Conservation (phyloP, 2,113 vertebrate genomes). For the Urocitellus parryii region DNA sequence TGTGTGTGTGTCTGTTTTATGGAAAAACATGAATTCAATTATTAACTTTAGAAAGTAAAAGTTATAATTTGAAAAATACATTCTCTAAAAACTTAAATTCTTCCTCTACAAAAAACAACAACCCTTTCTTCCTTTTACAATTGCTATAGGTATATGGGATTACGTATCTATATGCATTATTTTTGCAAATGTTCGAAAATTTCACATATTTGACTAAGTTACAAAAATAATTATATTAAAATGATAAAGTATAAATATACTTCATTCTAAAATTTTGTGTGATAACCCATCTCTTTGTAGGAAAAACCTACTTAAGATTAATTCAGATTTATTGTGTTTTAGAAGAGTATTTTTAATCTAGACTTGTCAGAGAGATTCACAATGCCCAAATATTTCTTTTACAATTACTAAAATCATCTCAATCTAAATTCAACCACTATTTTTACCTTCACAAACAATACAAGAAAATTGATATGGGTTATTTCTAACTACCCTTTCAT, state of each 20-base stretch:
- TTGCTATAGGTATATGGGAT: neutral
- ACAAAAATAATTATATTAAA: neutral
- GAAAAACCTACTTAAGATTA: neutral
- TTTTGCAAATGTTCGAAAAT: neutral
- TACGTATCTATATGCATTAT: neutral
- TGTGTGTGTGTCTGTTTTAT: neutral
- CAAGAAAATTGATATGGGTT: neutral
- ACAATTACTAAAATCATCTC: neutral
- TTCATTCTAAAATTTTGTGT: neutral
- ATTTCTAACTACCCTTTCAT: neutral
- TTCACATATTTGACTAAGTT: neutral
- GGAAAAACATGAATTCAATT: neutral
- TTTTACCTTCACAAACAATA: neutral
- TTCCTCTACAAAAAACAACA: neutral
- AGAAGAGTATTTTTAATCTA: neutral
- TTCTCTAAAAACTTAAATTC: neutral
- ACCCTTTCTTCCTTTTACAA: neutral
- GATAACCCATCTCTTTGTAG: neutral
- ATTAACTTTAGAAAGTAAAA: neutral
- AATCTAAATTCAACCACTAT: neutral
- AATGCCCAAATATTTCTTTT: neutral
- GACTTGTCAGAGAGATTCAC: neutral
- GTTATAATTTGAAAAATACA: neutral
- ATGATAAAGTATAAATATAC: neutral
- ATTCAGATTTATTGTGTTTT: neutral